phyloP scores from a whole-genome alignment of 2,797 vertebrate genomes.

The Florisuga fusca region DNA sequence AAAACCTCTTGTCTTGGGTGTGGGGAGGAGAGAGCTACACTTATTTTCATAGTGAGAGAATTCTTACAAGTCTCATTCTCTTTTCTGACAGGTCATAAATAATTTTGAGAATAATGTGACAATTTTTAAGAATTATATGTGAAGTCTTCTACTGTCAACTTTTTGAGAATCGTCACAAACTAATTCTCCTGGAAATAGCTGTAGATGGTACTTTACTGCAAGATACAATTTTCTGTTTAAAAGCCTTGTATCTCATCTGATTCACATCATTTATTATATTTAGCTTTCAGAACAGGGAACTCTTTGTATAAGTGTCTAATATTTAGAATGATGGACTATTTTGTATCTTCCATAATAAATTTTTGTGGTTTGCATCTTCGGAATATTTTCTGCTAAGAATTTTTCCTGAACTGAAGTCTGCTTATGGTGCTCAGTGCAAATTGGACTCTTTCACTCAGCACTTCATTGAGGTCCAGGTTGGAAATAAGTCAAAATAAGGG shows the following conservation, averaged over 20 bases:
- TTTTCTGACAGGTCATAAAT: not conserved
- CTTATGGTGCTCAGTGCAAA: not conserved
- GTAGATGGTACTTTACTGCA: not conserved
- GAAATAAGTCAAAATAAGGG: not conserved
- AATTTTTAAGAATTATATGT: not conserved
- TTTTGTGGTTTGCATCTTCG: not conserved
- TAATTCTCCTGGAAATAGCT: not conserved
- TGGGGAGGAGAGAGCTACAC: not conserved
- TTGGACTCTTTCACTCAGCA: not conserved
- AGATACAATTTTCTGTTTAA: not conserved
- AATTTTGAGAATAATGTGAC: not conserved
- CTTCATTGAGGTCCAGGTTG: not conserved
- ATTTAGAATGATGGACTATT: not conserved
- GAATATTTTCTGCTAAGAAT: not conserved
- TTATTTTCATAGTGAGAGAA: not conserved
- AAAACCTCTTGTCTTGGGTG: not conserved
- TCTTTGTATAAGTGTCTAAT: not conserved
- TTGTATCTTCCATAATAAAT: not conserved
- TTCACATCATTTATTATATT: not conserved
- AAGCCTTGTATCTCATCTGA: not conserved
- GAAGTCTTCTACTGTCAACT: not conserved
- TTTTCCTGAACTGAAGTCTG: not conserved
- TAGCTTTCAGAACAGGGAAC: not conserved
- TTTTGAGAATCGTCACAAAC: not conserved
- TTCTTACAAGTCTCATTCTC: not conserved